Conservation (phyloP, 2,888 invertebrate genomes). For the Troglohyphantes excavatus region DNA sequence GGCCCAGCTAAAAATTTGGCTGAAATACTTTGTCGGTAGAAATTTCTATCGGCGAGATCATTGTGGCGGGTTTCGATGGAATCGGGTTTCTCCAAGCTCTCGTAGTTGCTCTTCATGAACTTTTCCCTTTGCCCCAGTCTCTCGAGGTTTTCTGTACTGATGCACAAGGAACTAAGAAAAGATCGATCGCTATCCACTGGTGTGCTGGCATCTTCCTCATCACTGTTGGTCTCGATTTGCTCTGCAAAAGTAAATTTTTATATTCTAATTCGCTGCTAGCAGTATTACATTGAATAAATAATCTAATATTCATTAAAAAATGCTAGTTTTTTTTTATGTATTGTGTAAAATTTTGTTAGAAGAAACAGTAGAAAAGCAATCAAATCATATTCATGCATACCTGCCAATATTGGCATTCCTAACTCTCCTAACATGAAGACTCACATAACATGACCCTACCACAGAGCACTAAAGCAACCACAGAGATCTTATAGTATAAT, state of each 20-base stretch:
- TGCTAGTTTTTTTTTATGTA: too few relatives aligned
- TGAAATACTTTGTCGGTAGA: slow-evolving; percentile 80
- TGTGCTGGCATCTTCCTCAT: slow-evolving; percentile 88
- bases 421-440: too few relatives aligned
- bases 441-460: too few relatives aligned
- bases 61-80: slow-evolving; percentile 78
- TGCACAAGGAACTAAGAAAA: slow-evolving; percentile 82
- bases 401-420: too few relatives aligned
- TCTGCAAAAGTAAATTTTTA: slow-evolving; percentile 63
- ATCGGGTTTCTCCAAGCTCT: slow-evolving; percentile 86
- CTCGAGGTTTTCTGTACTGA: slow-evolving; percentile 83
- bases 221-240: slow-evolving; percentile 81
- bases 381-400: too few relatives aligned
- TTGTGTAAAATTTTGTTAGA: too few relatives aligned
- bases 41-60: slow-evolving; percentile 78
- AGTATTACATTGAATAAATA: too few relatives aligned
- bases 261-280: too few relatives aligned
- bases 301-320: too few relatives aligned
- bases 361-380: too few relatives aligned
- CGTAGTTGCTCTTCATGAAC: slow-evolving; percentile 83
- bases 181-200: slow-evolving; percentile 90
- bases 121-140: slow-evolving; percentile 83
- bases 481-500: too few relatives aligned
- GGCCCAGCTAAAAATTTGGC: slow-evolving; percentile 80
- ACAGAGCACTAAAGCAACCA: too few relatives aligned